A percentile compares a stretch with the other conserved stretches of the same genome.
Conservation (phyloP, 2,113 vertebrate genomes). For the Sphaerodactylus townsendi region DNA sequence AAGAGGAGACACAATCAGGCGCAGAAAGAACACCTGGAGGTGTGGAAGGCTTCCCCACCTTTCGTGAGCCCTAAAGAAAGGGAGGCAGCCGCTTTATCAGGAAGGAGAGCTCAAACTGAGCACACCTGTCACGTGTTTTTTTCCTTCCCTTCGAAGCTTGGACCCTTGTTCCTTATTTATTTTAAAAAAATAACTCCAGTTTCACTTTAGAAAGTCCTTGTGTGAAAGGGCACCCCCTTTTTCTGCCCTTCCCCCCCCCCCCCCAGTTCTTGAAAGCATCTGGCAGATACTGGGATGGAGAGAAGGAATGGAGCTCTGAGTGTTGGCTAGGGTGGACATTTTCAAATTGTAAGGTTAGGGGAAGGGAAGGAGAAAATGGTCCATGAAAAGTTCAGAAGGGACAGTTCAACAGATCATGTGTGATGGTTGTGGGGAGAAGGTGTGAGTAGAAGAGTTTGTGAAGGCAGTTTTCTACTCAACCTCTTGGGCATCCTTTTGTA, state of each 20-base stretch:
- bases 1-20: constrained; percentile 75
- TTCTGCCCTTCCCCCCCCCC: neutral
- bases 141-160: constrained; percentile 49
- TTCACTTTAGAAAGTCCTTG: neutral
- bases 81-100: constrained; percentile 38
- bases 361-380: neutral
- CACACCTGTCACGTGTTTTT: constrained; percentile 46
- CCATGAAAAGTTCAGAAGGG: neutral
- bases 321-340: constrained; percentile 27
- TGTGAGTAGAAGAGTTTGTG: neutral
- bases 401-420: neutral
- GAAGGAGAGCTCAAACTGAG: constrained; percentile 52
- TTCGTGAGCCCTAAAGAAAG: constrained; percentile 62
- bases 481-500: neutral
- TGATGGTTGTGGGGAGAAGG: neutral
- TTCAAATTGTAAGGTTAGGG: constrained; percentile 20
- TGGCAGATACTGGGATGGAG: constrained; percentile 1
- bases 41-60: constrained; percentile 47
- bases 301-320: neutral
- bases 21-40: constrained; percentile 70
- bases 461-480: neutral
- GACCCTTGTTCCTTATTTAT: constrained; percentile 11
- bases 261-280: neutral
- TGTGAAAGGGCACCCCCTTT: neutral
- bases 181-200: neutral